A percentile compares a stretch with the other conserved stretches of the same genome.
Evolutionary conservation across 1,140 invertebrate species (phyloP).

Genomic region (Pogonognathellus flavescens): DNA sequence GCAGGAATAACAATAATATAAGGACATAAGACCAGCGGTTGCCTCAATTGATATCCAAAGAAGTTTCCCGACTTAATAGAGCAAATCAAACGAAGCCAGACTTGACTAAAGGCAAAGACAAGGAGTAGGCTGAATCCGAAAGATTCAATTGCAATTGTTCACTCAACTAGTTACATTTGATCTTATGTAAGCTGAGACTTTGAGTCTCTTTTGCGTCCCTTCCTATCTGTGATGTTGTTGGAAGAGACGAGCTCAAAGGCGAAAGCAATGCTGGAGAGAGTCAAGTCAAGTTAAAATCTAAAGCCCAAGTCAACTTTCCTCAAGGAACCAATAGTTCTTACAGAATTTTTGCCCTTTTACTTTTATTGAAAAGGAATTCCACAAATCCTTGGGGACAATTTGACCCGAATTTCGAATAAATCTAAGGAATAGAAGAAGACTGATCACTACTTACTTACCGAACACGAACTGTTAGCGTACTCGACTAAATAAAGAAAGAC

Average conservation of each 20-base stretch:
- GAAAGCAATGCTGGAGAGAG: neutral
- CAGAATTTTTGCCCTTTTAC: conserved; percentile 39
- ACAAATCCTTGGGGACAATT: conserved; percentile 59
- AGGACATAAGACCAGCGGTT: no score
- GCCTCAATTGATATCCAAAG: no score
- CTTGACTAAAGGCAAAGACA: neutral
- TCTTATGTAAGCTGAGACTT: conserved; percentile 45
- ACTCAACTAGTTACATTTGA: conserved; percentile 46
- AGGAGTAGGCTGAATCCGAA: conserved; percentile 24
- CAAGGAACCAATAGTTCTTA: conserved; percentile 42
- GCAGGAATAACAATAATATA: no score
- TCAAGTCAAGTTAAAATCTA: conserved; percentile 15
- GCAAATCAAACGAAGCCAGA: neutral
- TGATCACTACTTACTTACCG: conserved; percentile 8
- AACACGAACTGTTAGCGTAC: neutral
- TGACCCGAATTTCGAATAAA: conserved; percentile 64
- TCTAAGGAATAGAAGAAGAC: conserved; percentile 52
- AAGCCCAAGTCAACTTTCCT: conserved; percentile 24
- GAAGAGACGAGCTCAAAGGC: conserved; percentile 17
- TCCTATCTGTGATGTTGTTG: conserved; percentile 25
- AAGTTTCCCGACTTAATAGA: no score
- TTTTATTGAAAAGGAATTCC: conserved; percentile 60
- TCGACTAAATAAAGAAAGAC: conserved; percentile 32
- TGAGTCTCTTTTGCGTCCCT: conserved; percentile 33
- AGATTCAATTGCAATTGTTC: conserved; percentile 40